These are phyloP conservation scores for Calypte anna DNA, from an alignment of 2,113 vertebrate species.

Conservation along the genomic window DNA sequence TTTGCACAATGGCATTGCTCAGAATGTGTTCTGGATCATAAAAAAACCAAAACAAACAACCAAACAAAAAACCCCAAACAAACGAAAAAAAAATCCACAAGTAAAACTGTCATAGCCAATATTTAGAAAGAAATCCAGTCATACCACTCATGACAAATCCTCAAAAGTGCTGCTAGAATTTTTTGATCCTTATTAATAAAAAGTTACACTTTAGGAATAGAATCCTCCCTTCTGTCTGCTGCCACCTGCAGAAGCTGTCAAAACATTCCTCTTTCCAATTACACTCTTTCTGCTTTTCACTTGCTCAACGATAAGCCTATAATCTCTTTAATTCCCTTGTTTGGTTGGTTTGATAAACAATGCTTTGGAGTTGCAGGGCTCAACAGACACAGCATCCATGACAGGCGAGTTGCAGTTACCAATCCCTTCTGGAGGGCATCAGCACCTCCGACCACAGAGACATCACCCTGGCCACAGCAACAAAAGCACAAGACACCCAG, in stretches of 20 bases:
- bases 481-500: background rate
- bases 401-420: background rate
- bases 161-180: background rate
- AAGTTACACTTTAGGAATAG: constrained; percentile 15
- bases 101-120: background rate
- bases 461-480: accelerated
- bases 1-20: background rate
- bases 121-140: background rate
- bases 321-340: constrained; percentile 64
- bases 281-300: constrained; percentile 9
- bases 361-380: constrained; percentile 26
- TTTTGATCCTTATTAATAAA: constrained; percentile 19
- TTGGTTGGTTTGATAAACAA: constrained; percentile 47
- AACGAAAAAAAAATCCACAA: too few relatives aligned
- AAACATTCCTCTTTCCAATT: constrained; percentile 64
- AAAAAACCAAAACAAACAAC: too few relatives aligned
- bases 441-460: background rate
- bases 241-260: constrained; percentile 62
- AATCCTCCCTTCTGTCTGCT: constrained; percentile 19
- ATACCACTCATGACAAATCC: background rate
- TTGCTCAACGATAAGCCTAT: constrained; percentile 30
- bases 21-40: background rate
- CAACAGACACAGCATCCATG: background rate
- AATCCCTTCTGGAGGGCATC: background rate
- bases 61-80: too few relatives aligned